These are phyloP conservation scores for Adelosebastes latens DNA, from an alignment of 2,797 vertebrate species.

Conservation along the genomic window DNA sequence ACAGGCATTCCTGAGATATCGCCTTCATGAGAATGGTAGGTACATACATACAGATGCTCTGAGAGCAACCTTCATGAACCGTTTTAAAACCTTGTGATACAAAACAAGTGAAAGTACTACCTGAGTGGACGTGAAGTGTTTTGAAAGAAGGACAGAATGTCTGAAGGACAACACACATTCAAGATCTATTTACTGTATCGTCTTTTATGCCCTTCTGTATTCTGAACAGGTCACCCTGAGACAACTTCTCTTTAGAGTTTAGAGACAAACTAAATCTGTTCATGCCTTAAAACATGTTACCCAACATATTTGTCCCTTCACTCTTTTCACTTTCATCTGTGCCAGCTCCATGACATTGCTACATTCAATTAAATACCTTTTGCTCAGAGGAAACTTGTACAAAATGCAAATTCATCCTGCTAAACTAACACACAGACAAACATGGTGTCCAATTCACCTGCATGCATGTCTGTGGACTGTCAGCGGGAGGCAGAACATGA, in stretches of 20 bases:
- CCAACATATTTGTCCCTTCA: background rate
- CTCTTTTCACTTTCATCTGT: background rate
- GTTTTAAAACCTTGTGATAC: background rate
- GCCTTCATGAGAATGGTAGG: too few relatives aligned
- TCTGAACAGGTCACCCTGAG: background rate
- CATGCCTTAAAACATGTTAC: background rate
- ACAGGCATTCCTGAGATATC: too few relatives aligned
- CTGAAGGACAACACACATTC: background rate
- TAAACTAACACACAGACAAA: background rate
- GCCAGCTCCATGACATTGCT: background rate
- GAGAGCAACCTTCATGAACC: constrained; percentile 8
- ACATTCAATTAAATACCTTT: background rate
- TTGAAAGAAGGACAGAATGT: background rate
- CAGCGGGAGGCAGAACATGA: background rate
- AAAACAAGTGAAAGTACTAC: background rate
- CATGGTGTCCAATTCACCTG: background rate
- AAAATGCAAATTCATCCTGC: background rate
- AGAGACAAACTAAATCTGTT: background rate
- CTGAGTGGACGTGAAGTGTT: background rate
- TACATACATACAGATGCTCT: too few relatives aligned
- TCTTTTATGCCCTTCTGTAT: background rate
- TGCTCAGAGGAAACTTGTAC: background rate
- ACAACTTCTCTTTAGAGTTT: background rate
- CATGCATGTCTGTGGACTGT: background rate
- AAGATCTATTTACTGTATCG: background rate